Evolutionary conservation across 2,888 invertebrate genomes (phyloP).

Genomic region (Stenolophus ochropezus): DNA sequence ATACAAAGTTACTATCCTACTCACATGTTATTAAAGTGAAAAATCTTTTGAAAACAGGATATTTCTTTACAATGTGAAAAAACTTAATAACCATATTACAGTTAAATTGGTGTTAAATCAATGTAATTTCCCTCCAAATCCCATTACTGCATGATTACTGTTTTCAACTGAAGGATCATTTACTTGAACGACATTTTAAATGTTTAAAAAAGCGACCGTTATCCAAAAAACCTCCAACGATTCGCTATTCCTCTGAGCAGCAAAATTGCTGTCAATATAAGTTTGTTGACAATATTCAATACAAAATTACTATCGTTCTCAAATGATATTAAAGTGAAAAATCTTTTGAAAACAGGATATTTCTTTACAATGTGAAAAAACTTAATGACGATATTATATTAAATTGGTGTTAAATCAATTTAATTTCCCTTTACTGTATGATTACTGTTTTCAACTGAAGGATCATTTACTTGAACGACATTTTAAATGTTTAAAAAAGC

Average conservation of each 20-base stretch:
- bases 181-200: too few species aligned
- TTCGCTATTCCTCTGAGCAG: too few species aligned
- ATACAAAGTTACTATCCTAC: too few species aligned
- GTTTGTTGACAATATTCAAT: too few species aligned
- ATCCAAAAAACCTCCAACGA: too few species aligned
- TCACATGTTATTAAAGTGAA: background rate
- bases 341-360: background rate
- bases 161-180: too few species aligned
- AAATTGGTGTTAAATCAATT: background rate
- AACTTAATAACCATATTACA: background rate
- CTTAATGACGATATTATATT: background rate
- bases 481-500: conserved; percentile 12
- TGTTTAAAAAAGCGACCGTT: too few species aligned
- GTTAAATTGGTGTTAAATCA: background rate
- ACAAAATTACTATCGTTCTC: too few species aligned
- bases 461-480: background rate
- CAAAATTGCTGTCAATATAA: too few species aligned
- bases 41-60: background rate
- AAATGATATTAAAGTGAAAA: background rate
- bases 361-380: background rate
- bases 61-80: background rate
- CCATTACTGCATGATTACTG: background rate
- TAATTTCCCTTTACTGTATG: background rate
- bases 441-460: background rate
- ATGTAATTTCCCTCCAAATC: background rate